Percentiles rank a stretch among this genome's conserved stretches.
These are phyloP conservation scores for Arizona elegans DNA, from an alignment of 2,113 vertebrate genomes.

Conservation along the genomic window DNA sequence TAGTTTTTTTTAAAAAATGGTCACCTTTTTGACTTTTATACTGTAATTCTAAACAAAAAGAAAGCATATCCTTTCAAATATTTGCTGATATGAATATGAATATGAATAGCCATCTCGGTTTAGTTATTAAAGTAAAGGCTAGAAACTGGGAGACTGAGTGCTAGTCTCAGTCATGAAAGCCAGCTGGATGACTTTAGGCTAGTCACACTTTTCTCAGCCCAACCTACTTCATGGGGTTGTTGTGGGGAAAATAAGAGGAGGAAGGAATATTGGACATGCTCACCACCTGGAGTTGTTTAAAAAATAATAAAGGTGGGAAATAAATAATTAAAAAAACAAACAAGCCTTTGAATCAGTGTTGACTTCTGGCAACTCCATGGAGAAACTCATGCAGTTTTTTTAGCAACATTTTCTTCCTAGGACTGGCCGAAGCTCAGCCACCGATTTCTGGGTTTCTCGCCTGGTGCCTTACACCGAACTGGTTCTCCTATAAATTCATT, in stretches of 20 bases:
- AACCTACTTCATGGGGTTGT: background rate
- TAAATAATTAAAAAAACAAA: too few species aligned
- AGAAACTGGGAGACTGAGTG: background rate
- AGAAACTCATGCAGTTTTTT: background rate
- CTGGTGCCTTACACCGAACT: background rate
- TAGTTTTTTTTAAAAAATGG: conserved; percentile 20
- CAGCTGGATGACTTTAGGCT: background rate
- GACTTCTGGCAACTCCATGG: background rate
- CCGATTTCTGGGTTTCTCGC: background rate
- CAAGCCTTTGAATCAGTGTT: background rate
- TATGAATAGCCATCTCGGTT: background rate
- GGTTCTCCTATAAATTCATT: background rate
- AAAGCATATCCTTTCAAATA: background rate
- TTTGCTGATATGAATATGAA: background rate
- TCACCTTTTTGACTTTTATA: background rate
- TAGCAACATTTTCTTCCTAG: background rate
- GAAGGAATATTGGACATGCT: background rate
- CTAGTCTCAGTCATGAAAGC: background rate
- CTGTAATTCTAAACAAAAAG: background rate
- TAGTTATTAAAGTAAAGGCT: background rate
- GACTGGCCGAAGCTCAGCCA: background rate
- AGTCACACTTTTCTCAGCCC: background rate
- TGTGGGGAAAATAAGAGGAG: background rate
- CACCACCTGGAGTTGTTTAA: background rate
- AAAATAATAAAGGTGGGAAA: background rate